Conservation (phyloP, 2,113 vertebrate genomes). For the Martes martes region DNA sequence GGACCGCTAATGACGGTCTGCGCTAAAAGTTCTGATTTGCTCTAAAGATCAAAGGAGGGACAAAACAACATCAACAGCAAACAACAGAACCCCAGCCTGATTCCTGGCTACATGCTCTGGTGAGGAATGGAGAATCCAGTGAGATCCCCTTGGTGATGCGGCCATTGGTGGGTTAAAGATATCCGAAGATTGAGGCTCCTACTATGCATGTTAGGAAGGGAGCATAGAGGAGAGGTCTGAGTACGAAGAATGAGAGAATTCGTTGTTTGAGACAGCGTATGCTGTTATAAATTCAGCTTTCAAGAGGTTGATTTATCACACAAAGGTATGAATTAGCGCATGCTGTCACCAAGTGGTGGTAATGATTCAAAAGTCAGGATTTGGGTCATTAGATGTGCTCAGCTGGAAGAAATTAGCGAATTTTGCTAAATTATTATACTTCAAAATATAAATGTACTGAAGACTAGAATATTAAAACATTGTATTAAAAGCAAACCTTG, state of each 20-base stretch:
- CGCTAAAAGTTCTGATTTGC: not conserved
- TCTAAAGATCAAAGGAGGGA: not conserved
- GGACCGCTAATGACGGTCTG: not conserved
- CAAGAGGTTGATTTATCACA: not conserved
- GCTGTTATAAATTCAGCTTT: not conserved
- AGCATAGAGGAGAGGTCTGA: not conserved
- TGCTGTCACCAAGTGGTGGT: not conserved
- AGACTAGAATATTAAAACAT: not conserved
- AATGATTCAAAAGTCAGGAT: not conserved
- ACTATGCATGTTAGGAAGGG: not conserved
- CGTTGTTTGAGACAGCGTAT: not conserved
- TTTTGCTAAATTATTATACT: not conserved
- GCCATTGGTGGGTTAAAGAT: not conserved
- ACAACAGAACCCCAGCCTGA: too few species aligned
- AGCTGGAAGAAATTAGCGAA: not conserved
- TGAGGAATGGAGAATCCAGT: not conserved
- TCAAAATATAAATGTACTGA: not conserved
- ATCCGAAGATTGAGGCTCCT: not conserved
- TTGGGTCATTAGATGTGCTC: not conserved
- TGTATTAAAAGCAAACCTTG: not conserved
- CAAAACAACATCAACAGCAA: not conserved
- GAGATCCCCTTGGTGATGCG: not conserved
- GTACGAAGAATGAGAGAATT: not conserved
- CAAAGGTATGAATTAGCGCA: not conserved
- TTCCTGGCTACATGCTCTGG: not conserved